Evolutionary conservation across 1,140 invertebrate species (phyloP).

Genomic region (Dendrolimus kikuchii): DNA sequence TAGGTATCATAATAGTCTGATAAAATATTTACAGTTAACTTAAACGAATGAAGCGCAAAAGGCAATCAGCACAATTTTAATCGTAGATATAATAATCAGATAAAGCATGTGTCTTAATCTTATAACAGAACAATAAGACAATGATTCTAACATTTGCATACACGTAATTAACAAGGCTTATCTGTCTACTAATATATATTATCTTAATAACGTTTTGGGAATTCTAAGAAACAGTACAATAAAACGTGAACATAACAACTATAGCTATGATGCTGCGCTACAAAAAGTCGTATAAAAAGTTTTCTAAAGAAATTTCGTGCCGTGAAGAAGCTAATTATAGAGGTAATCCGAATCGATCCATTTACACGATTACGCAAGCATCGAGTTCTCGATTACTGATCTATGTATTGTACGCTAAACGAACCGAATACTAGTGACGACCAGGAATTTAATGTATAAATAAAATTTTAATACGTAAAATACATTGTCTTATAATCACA

Average conservation of each 20-base stretch:
- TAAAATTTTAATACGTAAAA: too few relatives aligned
- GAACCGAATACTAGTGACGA: too few relatives aligned
- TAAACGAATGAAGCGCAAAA: too few relatives aligned
- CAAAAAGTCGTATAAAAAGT: slow-evolving; percentile 22
- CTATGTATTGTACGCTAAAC: background rate
- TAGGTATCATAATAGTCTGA: too few relatives aligned
- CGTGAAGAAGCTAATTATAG: slow-evolving; percentile 37
- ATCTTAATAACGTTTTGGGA: slow-evolving; percentile 7
- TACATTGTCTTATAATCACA: background rate
- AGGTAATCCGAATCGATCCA: slow-evolving; percentile 37
- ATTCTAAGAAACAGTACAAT: slow-evolving; percentile 6
- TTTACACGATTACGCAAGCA: slow-evolving; percentile 40
- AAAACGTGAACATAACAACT: slow-evolving; percentile 16
- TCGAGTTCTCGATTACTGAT: slow-evolving; percentile 23
- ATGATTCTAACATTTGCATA: too few relatives aligned
- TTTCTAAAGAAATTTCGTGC: slow-evolving; percentile 27
- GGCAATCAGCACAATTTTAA: too few relatives aligned
- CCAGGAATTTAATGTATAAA: too few relatives aligned
- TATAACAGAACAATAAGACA: too few relatives aligned
- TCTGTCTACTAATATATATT: slow-evolving; percentile 1
- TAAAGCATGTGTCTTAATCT: too few relatives aligned
- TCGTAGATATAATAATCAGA: too few relatives aligned
- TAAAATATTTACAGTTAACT: too few relatives aligned
- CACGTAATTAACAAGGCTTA: too few relatives aligned
- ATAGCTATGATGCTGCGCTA: slow-evolving; percentile 7